Base-by-base conservation (phyloP, 1,140 invertebrate species). In the Rhyzopertha dominica region DNA sequence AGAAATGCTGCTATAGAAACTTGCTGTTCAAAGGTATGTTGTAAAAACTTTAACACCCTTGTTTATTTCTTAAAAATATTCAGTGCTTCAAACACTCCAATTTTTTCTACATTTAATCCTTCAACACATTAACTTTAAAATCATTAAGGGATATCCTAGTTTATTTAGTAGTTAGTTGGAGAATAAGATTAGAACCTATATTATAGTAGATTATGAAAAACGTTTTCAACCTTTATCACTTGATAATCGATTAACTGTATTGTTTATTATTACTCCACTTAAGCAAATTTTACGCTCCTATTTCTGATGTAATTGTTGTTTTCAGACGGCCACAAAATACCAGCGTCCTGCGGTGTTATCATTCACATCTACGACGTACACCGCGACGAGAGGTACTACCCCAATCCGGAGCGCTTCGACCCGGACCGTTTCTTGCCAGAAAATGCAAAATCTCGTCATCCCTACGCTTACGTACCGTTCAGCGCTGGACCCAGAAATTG, bases 401-500 rank as follows among this genome's bases (percentile, higher is more conserved):
- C 77, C 17, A 74, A 90, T 39, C 86, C 88, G 1, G 74, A 82
- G 22, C 66, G 69, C 30, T 91, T 87, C 61, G 76, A 88, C 64
- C 87, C 88, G 0, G 84, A 90, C 38, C 72, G 85, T 54, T 91
- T 90, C 65, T 61, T 81, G 16, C 74, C 79, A 4, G 75, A 80
- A 51, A 78, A 80, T 54, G 66, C 67, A 18, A 62, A 63, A 19
- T 70, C 75, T 22, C 68, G 80, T 39, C 73, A 82, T 60, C 77
- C 79, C 0, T 84, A 74, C 53, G 72, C 79, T 1, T 88, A 81
- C 53, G 75, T 86, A 14, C 84, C 84, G 7, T 88, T 89, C 61
- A 84, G 82, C 53, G 84, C 80, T 28, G 85, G 85, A 3, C 78
- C 80, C 1, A 73, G 85, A 47, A 87, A 86, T 58, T 89, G 82